phyloP scores from a whole-genome alignment of 1,140 invertebrate genomes.

The Pararge aegeria region DNA sequence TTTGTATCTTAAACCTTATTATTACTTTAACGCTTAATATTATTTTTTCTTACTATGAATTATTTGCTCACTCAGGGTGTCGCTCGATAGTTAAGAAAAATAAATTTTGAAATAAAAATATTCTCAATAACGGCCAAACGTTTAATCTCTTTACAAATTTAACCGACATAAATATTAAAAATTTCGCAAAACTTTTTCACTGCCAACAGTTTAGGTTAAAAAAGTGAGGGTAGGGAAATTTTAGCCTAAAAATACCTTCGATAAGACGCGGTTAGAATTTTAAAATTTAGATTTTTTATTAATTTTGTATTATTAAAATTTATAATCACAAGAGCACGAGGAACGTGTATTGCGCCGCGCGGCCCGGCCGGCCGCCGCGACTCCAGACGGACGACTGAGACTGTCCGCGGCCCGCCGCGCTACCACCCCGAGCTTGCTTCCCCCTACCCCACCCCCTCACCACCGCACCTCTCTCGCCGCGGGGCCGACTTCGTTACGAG shows the following conservation, averaged over 20 bases:
- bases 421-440: conserved; percentile 38
- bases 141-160: conserved; percentile 76
- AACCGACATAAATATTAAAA: conserved; percentile 78
- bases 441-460: conserved; percentile 29
- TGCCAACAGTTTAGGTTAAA: conserved; percentile 65
- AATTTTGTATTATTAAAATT: conserved; percentile 73
- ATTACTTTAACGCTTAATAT: conserved; percentile 56
- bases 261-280: conserved; percentile 68
- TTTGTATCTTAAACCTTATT: conserved; percentile 49
- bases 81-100: conserved; percentile 61
- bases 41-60: conserved; percentile 48
- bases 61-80: conserved; percentile 58
- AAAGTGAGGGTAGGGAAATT: conserved; percentile 58
- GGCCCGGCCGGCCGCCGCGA: conserved; percentile 74
- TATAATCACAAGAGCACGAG: conserved; percentile 78
- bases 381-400: conserved; percentile 76
- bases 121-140: conserved; percentile 72
- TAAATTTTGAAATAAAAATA: conserved; percentile 71
- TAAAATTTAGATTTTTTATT: conserved; percentile 51
- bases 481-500: conserved; percentile 75
- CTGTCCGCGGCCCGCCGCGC: conserved; percentile 48
- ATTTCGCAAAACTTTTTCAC: conserved; percentile 72
- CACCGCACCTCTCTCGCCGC: conserved; percentile 40
- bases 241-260: conserved; percentile 77
- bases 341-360: conserved; percentile 75